These are phyloP conservation scores for Echinometra lucunter DNA, from an alignment of 53 echinoderm and acorn worm genomes.

Conservation along the genomic window DNA sequence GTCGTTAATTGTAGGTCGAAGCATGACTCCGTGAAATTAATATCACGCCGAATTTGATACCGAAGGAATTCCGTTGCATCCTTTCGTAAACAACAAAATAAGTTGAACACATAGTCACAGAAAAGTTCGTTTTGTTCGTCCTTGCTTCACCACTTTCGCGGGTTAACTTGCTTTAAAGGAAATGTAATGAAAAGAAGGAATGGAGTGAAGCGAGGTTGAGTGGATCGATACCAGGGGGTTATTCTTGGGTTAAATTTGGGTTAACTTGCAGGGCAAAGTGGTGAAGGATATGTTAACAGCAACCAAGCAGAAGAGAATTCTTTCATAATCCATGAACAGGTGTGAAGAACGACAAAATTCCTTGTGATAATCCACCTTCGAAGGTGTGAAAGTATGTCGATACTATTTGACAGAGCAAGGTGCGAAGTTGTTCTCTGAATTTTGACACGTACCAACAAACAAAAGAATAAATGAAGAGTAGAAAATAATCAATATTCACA, in stretches of 20 bases:
- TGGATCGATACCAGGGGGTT: neutral
- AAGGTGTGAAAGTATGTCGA: conserved; percentile 15
- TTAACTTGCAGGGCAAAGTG: conserved; percentile 30
- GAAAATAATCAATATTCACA: conserved; percentile 1
- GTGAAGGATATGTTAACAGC: conserved; percentile 32
- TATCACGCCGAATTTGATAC: neutral
- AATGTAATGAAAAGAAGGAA: neutral
- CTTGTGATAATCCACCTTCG: neutral
- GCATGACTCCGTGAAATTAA: neutral
- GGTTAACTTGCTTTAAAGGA: neutral
- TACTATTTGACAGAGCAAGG: conserved; percentile 1
- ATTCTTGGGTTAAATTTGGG: conserved; percentile 16
- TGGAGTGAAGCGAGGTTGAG: neutral
- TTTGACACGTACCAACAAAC: neutral
- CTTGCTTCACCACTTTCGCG: neutral
- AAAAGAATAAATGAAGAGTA: neutral
- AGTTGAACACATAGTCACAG: neutral
- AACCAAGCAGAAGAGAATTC: conserved; percentile 9
- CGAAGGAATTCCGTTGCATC: neutral
- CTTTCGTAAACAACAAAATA: neutral
- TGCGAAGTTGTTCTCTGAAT: conserved; percentile 26
- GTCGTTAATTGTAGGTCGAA: neutral
- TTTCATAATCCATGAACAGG: conserved; percentile 23
- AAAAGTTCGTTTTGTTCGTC: conserved; percentile 1
- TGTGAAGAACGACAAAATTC: neutral